Evolutionary conservation across 2,113 vertebrate species (phyloP).

Genomic region (Petrocephalus zakoni): DNA sequence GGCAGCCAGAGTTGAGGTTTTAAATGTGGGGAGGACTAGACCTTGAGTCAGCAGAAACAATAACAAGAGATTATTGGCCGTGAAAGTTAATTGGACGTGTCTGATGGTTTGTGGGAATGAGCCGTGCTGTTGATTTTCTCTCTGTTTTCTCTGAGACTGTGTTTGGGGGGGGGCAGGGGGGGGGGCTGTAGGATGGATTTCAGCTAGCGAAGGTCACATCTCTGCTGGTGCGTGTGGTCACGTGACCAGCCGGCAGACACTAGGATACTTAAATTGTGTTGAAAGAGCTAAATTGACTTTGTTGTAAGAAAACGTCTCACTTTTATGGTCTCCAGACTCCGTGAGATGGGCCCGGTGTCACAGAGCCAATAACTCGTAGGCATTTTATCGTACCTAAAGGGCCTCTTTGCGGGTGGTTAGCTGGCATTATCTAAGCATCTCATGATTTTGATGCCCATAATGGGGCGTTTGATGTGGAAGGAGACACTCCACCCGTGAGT

Average conservation of each 20-base stretch:
- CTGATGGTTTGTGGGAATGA: conserved; percentile 4
- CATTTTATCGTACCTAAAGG: conserved; percentile 5
- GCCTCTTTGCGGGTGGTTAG: not conserved
- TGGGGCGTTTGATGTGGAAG: not conserved
- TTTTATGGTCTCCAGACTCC: not conserved
- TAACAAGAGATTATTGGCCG: not conserved
- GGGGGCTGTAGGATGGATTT: not conserved
- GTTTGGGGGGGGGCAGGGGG: not conserved
- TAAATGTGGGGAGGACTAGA: not conserved
- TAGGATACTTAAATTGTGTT: not conserved
- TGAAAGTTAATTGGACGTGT: conserved; percentile 5
- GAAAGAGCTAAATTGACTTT: not conserved
- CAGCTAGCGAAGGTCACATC: not conserved
- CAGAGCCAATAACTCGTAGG: not conserved
- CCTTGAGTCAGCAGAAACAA: conserved; percentile 5
- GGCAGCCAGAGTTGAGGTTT: not conserved
- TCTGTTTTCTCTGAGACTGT: not conserved
- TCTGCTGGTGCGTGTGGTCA: not conserved
- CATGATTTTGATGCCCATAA: not conserved
- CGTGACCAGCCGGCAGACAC: not conserved
- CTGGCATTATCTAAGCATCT: not conserved
- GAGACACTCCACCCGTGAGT: not conserved
- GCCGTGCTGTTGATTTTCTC: not conserved
- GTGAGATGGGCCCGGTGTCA: not conserved
- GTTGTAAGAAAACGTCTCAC: conserved; percentile 3